Percentiles rank a stretch among this genome's conserved stretches.
These are phyloP conservation scores for Zalophus californianus DNA, from an alignment of 2,797 vertebrate species.

Conservation along the genomic window DNA sequence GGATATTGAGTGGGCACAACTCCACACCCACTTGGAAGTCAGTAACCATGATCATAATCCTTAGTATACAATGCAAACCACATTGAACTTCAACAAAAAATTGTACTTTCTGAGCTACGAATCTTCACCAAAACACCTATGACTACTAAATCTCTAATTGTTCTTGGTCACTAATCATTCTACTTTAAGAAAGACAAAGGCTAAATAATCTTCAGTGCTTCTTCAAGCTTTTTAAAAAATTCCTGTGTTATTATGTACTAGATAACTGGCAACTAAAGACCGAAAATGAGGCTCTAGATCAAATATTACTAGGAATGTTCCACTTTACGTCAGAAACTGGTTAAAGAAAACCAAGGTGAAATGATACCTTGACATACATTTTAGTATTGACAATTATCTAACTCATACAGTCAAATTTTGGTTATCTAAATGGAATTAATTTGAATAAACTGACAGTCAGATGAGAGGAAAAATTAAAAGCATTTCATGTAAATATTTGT, in stretches of 20 bases:
- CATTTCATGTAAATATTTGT: slow-evolving; percentile 28
- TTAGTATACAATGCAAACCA: background rate
- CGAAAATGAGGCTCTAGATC: background rate
- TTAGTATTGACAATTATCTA: background rate
- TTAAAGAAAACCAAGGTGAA: slow-evolving; percentile 43
- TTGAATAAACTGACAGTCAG: slow-evolving; percentile 24
- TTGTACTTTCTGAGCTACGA: background rate
- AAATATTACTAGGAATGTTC: slow-evolving; percentile 16
- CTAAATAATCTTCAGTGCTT: background rate
- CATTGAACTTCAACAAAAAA: background rate
- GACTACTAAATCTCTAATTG: background rate
- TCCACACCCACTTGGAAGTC: background rate
- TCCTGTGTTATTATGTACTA: background rate
- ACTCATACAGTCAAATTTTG: background rate
- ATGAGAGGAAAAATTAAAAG: slow-evolving; percentile 15
- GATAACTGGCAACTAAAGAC: background rate
- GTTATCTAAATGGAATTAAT: slow-evolving; percentile 50
- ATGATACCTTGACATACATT: background rate
- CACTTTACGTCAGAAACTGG: background rate
- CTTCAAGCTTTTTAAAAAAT: background rate
- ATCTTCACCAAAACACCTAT: background rate
- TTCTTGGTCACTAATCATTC: background rate
- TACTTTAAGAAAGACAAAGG: background rate
- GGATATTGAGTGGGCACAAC: background rate
- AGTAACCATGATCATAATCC: background rate